Percentiles rank a stretch among this genome's conserved stretches.
phyloP scores from a whole-genome alignment of 2,113 vertebrate genomes.

The Naja naja region DNA sequence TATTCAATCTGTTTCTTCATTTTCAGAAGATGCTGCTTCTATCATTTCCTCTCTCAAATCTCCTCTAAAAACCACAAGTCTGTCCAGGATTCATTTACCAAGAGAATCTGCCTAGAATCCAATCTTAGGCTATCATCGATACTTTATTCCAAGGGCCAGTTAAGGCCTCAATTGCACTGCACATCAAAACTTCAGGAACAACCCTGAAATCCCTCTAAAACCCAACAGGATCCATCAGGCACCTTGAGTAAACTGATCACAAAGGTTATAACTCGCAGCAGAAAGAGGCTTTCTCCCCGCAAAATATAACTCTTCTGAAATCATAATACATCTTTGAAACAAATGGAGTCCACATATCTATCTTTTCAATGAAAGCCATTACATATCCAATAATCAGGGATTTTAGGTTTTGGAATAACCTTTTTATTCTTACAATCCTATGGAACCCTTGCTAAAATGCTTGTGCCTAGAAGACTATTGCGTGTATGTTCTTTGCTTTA shows the following conservation, averaged over 20 bases:
- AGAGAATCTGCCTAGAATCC: neutral
- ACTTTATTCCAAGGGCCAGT: neutral
- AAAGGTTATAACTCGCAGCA: neutral
- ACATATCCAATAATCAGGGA: neutral
- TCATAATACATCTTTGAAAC: neutral
- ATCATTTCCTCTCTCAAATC: neutral
- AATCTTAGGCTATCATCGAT: neutral
- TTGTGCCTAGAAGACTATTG: neutral
- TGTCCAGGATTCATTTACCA: neutral
- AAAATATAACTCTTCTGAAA: neutral
- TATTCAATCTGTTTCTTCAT: neutral
- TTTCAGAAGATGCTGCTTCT: neutral
- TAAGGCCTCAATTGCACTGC: neutral
- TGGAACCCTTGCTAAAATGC: neutral
- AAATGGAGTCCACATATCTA: neutral
- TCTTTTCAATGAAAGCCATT: neutral
- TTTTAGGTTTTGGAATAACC: neutral
- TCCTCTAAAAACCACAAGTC: neutral
- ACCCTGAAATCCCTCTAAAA: neutral
- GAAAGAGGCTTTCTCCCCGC: neutral
- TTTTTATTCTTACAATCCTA: neutral
- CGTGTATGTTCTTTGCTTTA: neutral
- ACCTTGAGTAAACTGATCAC: neutral
- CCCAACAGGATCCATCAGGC: neutral
- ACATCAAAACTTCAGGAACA: neutral